Percentiles rank a stretch among this genome's conserved stretches.
These are phyloP conservation scores for Hirudo medicinalis DNA, from an alignment of 1,140 invertebrate genomes.

Conservation along the genomic window DNA sequence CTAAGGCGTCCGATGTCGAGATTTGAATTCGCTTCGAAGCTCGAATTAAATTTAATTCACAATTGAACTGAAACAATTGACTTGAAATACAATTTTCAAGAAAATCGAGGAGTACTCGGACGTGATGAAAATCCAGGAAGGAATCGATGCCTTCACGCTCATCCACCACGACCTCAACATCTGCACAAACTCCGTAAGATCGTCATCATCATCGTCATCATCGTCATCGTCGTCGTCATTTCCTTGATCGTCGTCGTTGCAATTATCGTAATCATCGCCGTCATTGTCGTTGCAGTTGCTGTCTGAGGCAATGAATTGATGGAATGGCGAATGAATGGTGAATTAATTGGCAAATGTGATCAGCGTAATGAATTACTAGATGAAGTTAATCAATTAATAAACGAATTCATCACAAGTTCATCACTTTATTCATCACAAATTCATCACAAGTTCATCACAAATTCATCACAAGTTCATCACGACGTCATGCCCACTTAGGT, in stretches of 20 bases:
- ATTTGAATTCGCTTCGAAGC: neutral
- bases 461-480: no score
- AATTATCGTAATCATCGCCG: neutral
- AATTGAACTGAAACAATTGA: no score
- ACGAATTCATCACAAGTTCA: no score
- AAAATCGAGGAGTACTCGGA: conserved; percentile 26
- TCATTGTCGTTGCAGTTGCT: neutral
- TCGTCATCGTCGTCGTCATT: neutral
- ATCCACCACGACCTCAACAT: conserved; percentile 97
- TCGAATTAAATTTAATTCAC: no score
- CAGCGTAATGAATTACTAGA: no score
- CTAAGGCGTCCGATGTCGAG: no score
- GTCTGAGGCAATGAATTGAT: neutral
- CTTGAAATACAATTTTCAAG: conserved; percentile 33
- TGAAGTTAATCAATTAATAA: no score
- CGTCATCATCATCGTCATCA: neutral
- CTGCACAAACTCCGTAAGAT: conserved; percentile 77
- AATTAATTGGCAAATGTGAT: no score
- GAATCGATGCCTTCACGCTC: conserved; percentile 88
- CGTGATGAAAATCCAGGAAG: conserved; percentile 52
- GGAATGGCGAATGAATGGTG: no score
- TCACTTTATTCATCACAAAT: no score
- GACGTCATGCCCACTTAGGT: conserved; percentile 30
- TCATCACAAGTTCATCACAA: no score
- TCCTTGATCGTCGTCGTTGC: neutral